Conservation (phyloP, 2,113 vertebrate genomes). For the Propithecus coquereli region DNA sequence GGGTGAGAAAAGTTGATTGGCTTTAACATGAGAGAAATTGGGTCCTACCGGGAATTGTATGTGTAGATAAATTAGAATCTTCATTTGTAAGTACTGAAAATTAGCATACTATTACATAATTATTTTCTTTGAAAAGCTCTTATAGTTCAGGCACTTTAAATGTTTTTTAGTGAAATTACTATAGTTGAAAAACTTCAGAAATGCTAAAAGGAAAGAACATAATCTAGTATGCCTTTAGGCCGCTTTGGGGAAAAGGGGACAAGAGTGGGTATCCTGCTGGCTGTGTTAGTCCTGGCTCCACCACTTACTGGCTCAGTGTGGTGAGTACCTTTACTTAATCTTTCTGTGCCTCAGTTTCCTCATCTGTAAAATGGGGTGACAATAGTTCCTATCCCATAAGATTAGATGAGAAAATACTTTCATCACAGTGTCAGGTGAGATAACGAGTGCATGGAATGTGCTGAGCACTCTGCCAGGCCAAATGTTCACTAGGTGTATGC, state of each 20-base stretch:
- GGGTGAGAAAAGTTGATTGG: background rate
- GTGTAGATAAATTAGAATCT: background rate
- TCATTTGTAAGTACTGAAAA: background rate
- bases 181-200: background rate
- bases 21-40: background rate
- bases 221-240: background rate
- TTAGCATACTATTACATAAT: background rate
- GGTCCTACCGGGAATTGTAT: background rate
- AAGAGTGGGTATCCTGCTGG: background rate
- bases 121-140: background rate
- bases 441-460: background rate
- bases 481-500: background rate
- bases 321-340: background rate
- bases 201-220: background rate
- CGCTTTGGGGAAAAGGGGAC: background rate
- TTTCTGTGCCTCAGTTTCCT: background rate
- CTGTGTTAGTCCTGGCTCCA: background rate
- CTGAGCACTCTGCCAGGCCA: background rate
- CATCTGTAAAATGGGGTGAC: background rate
- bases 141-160: background rate
- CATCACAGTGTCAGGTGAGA: background rate
- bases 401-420: background rate
- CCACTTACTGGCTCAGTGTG: background rate
- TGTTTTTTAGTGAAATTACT: background rate
- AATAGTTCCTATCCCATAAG: rapidly evolving